Base-by-base conservation (phyloP, 1,140 invertebrate genomes). In the Danaus plexippus region DNA sequence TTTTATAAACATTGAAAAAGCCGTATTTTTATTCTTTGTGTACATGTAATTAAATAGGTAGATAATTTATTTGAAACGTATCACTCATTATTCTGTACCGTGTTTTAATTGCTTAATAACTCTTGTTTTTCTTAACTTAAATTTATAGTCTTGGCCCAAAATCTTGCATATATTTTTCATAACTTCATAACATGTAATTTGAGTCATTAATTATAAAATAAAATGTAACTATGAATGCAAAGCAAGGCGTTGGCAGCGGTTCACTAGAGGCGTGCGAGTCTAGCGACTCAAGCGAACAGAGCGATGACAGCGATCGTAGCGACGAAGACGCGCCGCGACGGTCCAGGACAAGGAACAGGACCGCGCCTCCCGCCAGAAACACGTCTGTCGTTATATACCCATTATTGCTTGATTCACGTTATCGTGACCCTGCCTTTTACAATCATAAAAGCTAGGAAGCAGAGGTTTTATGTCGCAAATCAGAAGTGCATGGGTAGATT, bases 261-360 rank as follows among this genome's bases (percentile, higher is more conserved):
- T 32, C 32, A 52, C 8, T 58, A 11, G 67, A 60, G 5, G 68
- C 52, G 18, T 73, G 57, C n/a, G 71, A 69, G 47, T 67, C 67
- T 11, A 69, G 63, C 52, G 75, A 74, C 52, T 73, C 73, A 13
- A 85, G 82, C 52, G 85, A 87, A 55, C 75, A 82, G 66, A 85
- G 80, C 61, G 74, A 71, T 10, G 75, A 64, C 49, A 75, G 70
- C 54, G 74, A 61, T 0, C 63, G 67, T 22, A 79, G 75, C 42
- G 80, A 83, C 40, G 82, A 85, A 60, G 82, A 85, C 52, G 64
- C 55, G 9, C 63, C 77, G 9, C 49, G 69, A 1, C 67, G 67
- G 6, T 55, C 66, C 8, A 50, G 61, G 0, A 32, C 61, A 9
- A 48, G 64, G n/a, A 58, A 42, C 5, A 44, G 59, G 9, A 15